Evolutionary conservation across 2,888 invertebrate species (phyloP), one percentile per base, ranked within the genome.

Genomic region (Trichacis sp.): DNA sequence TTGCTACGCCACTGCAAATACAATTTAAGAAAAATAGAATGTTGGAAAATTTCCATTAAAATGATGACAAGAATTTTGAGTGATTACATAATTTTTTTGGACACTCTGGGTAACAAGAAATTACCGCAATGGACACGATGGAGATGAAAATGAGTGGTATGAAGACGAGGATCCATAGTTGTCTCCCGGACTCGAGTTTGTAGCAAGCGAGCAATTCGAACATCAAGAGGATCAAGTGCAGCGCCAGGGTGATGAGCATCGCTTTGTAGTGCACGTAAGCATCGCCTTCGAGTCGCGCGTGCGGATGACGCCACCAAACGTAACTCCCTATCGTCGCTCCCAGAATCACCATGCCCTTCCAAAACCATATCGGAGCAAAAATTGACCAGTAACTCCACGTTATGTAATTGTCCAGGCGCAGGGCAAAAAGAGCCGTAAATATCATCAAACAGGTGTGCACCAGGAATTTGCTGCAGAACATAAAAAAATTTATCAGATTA

Each of bases 131-230:
- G 58, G 98, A 97, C 33, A 98, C 93, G 74, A 98, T 93, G 67
- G 97, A 96, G 96, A 98, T 94, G 85, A 97, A 96, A 84, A 98
- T 95, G 68, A 99, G 87, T 8, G 98, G 98, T 85, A 97, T 95
- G 85, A 98, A 95, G 77, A 95, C 94, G 71, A 95, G 87, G 75
- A 95, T 95, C 96, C 96, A 96, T 67, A 92, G 86, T 85, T 94
- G 93, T 70, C 94, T 89, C 8, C 89, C 88, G 0, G 94, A 94
- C 74, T 96, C 94, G 72, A 98, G 86, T 85, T 98, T 97, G 86
- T 98, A 96, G 85, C 97, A 98, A 36, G 95, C 96, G 66, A 99
- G 87, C 69, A 98, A 86, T 85, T 98, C 98, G 86, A 99, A 99
- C 94, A 97, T 96, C 19, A 98, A 87, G 69, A 99, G 87, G 73